Base-by-base conservation (phyloP, 1,140 invertebrate species). In the Harpegnathos saltator region DNA sequence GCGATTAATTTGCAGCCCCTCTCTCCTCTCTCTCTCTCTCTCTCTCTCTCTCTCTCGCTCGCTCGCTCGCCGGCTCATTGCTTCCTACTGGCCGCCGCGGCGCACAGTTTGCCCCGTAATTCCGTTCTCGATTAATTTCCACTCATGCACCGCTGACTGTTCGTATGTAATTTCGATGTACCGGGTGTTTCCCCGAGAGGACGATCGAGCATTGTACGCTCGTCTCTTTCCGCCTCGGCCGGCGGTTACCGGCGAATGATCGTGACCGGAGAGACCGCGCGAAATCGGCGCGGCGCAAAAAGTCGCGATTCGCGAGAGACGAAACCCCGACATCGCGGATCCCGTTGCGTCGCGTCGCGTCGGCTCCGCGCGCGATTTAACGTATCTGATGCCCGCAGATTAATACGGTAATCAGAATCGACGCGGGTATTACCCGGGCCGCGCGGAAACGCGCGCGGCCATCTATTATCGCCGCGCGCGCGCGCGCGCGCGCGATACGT, bases 261-360 rank as follows among this genome's bases (percentile, higher is more conserved):
- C n/a, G n/a, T n/a, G n/a, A n/a, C n/a, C n/a, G n/a, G n/a, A n/a
- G n/a, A n/a, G n/a, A n/a, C n/a, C n/a, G n/a, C n/a, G n/a, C n/a
- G n/a, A n/a, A n/a, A n/a, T n/a, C n/a, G n/a, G n/a, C n/a, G n/a
- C n/a, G n/a, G n/a, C n/a, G n/a, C n/a, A n/a, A n/a, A n/a, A n/a
- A n/a, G n/a, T n/a, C n/a, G n/a, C n/a, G n/a, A n/a, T n/a, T n/a
- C n/a, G n/a, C n/a, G n/a, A n/a, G 61, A 65, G 81, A 89, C 89
- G 83, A 82, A 89, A 89, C 88, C 88, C 87, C 85, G 89, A 86
- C 78, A 68, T 63, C 78, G 66, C 14, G 77, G n/a, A 56, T 78
- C 14, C 4, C 9, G 19, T 62, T 26, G 29, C 17, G 22, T 44
- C 38, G 11, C 11, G 11, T 11, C 11, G 38, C 4, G 11, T 44